These are phyloP conservation scores for Ochropacha duplaris DNA, from an alignment of 2,888 invertebrate species.

Conservation along the genomic window DNA sequence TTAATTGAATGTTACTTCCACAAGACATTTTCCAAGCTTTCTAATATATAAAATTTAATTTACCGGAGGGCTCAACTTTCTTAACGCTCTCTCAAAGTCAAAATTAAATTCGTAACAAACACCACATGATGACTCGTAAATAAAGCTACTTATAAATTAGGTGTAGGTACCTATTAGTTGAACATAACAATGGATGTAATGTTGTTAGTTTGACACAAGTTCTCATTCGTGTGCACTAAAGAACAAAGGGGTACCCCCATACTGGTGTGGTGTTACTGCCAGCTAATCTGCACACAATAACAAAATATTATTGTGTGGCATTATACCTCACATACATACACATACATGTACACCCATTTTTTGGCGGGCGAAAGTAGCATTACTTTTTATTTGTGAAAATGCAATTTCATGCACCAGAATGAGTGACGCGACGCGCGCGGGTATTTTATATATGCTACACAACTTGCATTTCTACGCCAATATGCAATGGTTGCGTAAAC, in stretches of 20 bases:
- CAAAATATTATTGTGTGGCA: conserved; percentile 48
- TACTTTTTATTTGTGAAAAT: conserved; percentile 67
- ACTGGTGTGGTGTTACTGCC: conserved; percentile 18
- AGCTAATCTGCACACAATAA: conserved; percentile 68
- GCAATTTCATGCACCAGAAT: conserved; percentile 57
- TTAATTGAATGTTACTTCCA: no score
- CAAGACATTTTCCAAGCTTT: background rate
- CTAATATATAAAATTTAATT: background rate
- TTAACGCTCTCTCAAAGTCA: conserved; percentile 23
- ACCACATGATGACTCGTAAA: conserved; percentile 5
- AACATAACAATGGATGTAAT: conserved; percentile 34
- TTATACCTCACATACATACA: conserved; percentile 15
- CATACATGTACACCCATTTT: conserved; percentile 40
- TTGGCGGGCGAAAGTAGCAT: conserved; percentile 66
- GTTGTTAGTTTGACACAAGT: conserved; percentile 25
- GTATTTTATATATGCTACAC: background rate
- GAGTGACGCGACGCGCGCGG: conserved; percentile 18
- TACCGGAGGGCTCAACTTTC: background rate
- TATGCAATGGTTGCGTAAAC: conserved; percentile 9
- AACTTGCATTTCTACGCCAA: background rate
- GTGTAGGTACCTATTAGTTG: conserved; percentile 22
- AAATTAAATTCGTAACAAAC: conserved; percentile 21
- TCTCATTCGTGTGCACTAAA: conserved; percentile 30
- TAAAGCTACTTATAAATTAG: conserved; percentile 29
- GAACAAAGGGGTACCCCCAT: conserved; percentile 38